Evolutionary conservation across 2,888 invertebrate species (phyloP), one percentile per base, ranked within the genome.

Genomic region (Lydus trimaculatus): DNA sequence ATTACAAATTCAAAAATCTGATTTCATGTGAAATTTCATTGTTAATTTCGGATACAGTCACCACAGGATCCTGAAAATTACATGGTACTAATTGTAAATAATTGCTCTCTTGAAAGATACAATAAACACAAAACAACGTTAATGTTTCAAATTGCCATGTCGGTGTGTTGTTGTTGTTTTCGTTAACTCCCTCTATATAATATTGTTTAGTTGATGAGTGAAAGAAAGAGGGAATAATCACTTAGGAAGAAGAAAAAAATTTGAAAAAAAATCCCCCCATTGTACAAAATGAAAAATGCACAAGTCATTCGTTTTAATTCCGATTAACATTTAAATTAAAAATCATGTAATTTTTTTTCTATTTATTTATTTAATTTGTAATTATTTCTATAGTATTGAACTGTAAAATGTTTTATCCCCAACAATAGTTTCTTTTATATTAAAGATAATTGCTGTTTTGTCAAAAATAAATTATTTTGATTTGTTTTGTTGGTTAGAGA

Each of bases 241-340:
- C 43, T 8, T 17, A n/a, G n/a, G 13, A 52, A 8, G 23, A 23
- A 25, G 9, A 23, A 52, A 52, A 52, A 23, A 52, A 20, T 9
- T 3, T 3, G 2, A 28, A 39, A 11, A 48, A 43, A n/a, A 43
- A 17, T 20, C 20, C 8, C 48, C 48, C 9, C n/a, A 48, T 15
- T 39, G 64, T 36, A 36, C n/a, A 63, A 64, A 56, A 33, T 28
- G 64, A 64, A 61, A 68, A 68, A 68, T 61, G 61, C 58, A 61
- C 68, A 31, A 68, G 68, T 68, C 68, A 68, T 68, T 64, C 58
- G 59, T 62, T 68, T 65, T 68, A 68, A 68, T 68, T 68, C 62
- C 58, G 48, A 62, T 68, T 68, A 68, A 68, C 65, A 68, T 68
- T 68, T 68, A 62, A 65, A 65, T 68, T 65, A 63, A 65, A n/a